Percentiles rank a stretch among this genome's conserved stretches.
Conservation (phyloP, 2,113 vertebrate species). For the Tautogolabrus adspersus region DNA sequence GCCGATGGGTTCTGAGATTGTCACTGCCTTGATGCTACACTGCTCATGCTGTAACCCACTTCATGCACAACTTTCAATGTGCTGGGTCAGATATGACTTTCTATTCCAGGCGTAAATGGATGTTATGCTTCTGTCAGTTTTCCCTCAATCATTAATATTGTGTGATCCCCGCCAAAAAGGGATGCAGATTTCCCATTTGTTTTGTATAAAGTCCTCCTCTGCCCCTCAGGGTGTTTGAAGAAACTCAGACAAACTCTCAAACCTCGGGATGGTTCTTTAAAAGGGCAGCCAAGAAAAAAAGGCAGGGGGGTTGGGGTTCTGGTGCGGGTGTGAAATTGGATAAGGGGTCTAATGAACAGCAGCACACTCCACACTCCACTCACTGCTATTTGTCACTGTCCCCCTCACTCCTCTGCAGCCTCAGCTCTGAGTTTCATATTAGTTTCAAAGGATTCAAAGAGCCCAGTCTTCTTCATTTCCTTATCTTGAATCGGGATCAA, state of each 20-base stretch:
- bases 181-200: constrained; percentile 3
- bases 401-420: constrained; percentile 50
- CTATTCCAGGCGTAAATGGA: neutral
- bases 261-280: constrained; percentile 14
- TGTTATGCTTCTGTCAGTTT: neutral
- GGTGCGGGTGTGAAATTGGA: constrained; percentile 51
- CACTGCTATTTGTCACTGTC: constrained; percentile 63
- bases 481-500: constrained; percentile 46
- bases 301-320: neutral
- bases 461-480: constrained; percentile 22
- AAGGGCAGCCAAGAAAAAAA: constrained; percentile 25
- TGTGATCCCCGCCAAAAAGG: neutral
- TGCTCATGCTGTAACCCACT: no score
- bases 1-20: neutral
- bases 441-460: constrained; percentile 63
- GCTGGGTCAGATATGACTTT: neutral
- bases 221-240: constrained; percentile 6
- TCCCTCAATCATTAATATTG: neutral
- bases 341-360: constrained; percentile 47
- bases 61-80: no score
- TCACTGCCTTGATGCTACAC: no score
- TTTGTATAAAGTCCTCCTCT: constrained; percentile 9
- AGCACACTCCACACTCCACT: constrained; percentile 46
- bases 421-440: constrained; percentile 41
- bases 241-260: constrained; percentile 13